These are phyloP conservation scores for Microcebus ravelobensis DNA, from an alignment of 2,113 vertebrate species.

Conservation along the genomic window DNA sequence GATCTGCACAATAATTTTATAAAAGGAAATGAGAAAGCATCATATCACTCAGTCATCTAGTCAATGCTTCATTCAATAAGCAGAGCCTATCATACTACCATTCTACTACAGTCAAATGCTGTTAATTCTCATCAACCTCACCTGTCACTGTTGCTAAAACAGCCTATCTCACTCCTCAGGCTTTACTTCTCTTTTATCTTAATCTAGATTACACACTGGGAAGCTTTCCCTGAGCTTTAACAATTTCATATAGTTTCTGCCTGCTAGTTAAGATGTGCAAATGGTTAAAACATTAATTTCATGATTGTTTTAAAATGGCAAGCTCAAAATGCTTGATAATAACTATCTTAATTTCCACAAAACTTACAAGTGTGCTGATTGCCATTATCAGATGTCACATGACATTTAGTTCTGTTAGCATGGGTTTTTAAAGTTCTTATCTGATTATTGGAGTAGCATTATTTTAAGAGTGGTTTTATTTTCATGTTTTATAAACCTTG, in stretches of 20 bases:
- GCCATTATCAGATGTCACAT: constrained; percentile 18
- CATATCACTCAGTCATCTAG: not conserved
- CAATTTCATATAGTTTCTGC: constrained; percentile 11
- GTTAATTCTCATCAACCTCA: constrained; percentile 17
- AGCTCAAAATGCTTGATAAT: constrained; percentile 24
- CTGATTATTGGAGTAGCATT: constrained; percentile 11
- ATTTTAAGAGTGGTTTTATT: constrained; percentile 34
- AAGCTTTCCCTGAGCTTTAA: not conserved
- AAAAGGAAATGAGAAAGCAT: not conserved
- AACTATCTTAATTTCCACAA: constrained; percentile 2
- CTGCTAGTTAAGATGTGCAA: constrained; percentile 2
- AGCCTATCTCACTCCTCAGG: not conserved
- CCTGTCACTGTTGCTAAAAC: not conserved
- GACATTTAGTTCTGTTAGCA: not conserved
- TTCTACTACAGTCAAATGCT: constrained; percentile 34
- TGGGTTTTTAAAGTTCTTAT: constrained; percentile 38
- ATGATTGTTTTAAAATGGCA: constrained; percentile 45
- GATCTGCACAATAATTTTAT: not conserved
- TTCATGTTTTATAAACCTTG: constrained; percentile 28
- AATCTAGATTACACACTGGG: not conserved
- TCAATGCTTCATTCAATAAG: not conserved
- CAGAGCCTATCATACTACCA: not conserved
- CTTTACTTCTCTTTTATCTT: constrained; percentile 23
- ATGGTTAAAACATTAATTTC: constrained; percentile 21
- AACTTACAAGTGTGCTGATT: not conserved